A percentile compares a stretch with the other conserved stretches of the same genome.
phyloP scores from a whole-genome alignment of 2,888 invertebrate species.

The Drosophila picticornis region DNA sequence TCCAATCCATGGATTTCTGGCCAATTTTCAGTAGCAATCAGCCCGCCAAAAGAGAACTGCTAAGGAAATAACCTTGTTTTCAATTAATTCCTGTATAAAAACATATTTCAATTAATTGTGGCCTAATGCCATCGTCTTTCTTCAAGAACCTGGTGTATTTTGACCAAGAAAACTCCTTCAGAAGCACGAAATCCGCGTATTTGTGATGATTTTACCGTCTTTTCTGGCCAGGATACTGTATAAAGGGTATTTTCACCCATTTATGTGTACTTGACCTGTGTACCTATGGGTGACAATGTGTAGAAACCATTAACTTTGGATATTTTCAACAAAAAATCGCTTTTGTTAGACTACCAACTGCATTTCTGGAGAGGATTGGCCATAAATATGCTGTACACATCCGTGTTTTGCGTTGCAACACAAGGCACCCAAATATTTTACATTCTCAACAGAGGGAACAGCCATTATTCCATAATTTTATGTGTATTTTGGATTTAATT shows the following conservation, averaged over 20 bases:
- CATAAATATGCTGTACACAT: background rate
- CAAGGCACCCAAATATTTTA: background rate
- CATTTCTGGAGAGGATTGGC: conserved; percentile 70
- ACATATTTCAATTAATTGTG: conserved; percentile 12
- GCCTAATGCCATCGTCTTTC: background rate
- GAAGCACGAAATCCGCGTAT: conserved; percentile 14
- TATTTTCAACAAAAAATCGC: background rate
- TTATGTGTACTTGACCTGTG: conserved; percentile 2
- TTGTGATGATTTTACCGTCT: conserved; percentile 26
- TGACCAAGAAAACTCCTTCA: conserved; percentile 17
- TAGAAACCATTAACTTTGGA: background rate
- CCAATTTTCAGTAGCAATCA: conserved; percentile 50
- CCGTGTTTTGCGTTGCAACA: background rate
- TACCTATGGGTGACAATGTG: conserved; percentile 1
- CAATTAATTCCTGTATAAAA: conserved; percentile 14
- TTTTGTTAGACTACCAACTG: background rate
- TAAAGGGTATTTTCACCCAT: background rate
- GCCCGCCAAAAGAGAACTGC: conserved; percentile 52
- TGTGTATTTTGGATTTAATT: background rate
- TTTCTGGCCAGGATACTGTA: conserved; percentile 45
- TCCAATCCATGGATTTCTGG: conserved; percentile 50
- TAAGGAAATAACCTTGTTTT: conserved; percentile 8
- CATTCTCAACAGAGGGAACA: no score
- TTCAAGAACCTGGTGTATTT: conserved; percentile 8
- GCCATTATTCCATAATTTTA: background rate